Percentiles rank a stretch among this genome's conserved stretches.
Evolutionary conservation across 2,113 vertebrate species (phyloP).

Genomic region (Lutjanus erythropterus): DNA sequence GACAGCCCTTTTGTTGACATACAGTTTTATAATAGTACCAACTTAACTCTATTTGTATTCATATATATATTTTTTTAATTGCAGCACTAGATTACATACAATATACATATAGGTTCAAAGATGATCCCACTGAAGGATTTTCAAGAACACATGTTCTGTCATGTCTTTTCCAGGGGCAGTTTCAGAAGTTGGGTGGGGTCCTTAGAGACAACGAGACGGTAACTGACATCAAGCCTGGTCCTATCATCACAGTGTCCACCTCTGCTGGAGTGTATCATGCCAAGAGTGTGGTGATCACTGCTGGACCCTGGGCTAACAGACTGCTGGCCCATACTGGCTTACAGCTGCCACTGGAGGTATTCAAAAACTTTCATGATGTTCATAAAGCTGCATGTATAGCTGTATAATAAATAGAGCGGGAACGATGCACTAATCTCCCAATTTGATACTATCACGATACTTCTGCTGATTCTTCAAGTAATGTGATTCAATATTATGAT

Average conservation of each 20-base stretch:
- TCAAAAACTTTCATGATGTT: neutral
- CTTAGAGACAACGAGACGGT: conserved; percentile 90
- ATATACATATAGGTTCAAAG: neutral
- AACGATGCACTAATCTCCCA: too few relatives aligned
- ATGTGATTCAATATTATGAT: too few relatives aligned
- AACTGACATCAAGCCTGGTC: conserved; percentile 85
- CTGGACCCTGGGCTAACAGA: conserved; percentile 90
- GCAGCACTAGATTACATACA: neutral
- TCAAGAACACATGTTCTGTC: neutral
- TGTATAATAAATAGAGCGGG: too few relatives aligned
- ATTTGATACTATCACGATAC: too few relatives aligned
- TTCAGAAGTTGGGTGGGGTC: conserved; percentile 83
- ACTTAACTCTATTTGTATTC: neutral
- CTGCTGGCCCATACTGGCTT: conserved; percentile 86
- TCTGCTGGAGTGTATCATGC: conserved; percentile 82
- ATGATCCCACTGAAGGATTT: neutral
- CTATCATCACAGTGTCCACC: conserved; percentile 85
- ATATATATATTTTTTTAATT: neutral
- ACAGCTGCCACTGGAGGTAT: conserved; percentile 91
- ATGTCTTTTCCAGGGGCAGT: conserved; percentile 80
- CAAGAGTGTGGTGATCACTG: conserved; percentile 87
- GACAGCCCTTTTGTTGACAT: neutral
- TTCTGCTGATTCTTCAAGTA: too few relatives aligned
- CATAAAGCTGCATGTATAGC: neutral
- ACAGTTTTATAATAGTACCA: neutral